These are phyloP conservation scores for Ursus arctos DNA, from an alignment of 2,113 vertebrate species.

Conservation along the genomic window DNA sequence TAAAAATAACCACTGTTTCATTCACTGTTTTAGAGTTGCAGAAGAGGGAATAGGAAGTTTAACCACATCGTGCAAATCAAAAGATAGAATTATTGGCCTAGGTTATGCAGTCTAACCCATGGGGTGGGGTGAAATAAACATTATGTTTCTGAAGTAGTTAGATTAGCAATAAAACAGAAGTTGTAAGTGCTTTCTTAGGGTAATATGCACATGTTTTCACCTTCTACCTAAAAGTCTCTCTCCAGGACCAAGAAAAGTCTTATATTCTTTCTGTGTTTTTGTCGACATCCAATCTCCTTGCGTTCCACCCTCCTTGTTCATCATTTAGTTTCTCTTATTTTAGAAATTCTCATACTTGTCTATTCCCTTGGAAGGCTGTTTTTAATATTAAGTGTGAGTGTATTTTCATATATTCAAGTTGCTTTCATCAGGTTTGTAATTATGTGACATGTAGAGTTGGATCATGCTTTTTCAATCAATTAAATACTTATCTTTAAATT, in stretches of 20 bases:
- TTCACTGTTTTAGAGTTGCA: not conserved
- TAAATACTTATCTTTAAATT: not conserved
- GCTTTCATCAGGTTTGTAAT: not conserved
- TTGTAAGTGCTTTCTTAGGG: not conserved
- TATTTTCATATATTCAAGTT: not conserved
- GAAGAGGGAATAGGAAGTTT: not conserved
- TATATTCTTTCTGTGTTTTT: not conserved
- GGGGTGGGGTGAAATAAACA: not conserved
- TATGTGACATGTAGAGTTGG: not conserved
- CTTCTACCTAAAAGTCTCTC: not conserved
- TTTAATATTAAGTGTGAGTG: not conserved
- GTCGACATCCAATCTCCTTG: not conserved
- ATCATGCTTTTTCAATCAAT: not conserved
- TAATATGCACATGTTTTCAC: not conserved
- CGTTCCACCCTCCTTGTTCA: not conserved
- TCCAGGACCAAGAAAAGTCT: not conserved
- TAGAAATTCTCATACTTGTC: not conserved
- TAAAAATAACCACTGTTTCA: conserved; percentile 41
- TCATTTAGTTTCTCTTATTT: not conserved
- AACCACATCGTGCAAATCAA: not conserved
- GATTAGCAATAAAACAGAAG: not conserved
- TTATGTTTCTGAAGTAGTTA: not conserved
- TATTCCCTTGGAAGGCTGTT: not conserved
- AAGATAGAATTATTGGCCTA: not conserved
- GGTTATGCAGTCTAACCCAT: not conserved